Evolutionary conservation across 2,797 vertebrate genomes (phyloP).

Genomic region (Antennarius maculatus): DNA sequence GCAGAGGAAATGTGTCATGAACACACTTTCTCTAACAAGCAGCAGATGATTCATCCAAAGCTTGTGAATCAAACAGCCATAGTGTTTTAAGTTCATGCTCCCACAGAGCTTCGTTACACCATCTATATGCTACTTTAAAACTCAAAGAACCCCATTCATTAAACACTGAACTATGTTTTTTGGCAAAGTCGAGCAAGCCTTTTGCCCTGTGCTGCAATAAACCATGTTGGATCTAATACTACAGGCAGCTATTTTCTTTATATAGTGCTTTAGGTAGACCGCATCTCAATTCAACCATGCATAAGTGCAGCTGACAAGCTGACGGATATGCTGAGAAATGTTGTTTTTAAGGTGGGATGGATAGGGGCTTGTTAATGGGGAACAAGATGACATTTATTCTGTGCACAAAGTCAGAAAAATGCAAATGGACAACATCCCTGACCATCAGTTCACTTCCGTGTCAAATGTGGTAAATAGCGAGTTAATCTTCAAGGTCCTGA

Average conservation of each 20-base stretch:
- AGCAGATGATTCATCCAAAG: constrained; percentile 66
- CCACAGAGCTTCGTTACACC: constrained; percentile 50
- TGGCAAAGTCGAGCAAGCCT: constrained; percentile 43
- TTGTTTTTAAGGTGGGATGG: constrained; percentile 40
- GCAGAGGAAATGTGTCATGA: constrained; percentile 76
- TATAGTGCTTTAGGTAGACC: constrained; percentile 45
- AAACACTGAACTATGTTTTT: constrained; percentile 41
- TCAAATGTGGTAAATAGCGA: constrained; percentile 13
- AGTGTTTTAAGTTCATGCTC: constrained; percentile 52
- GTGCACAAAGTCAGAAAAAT: constrained; percentile 4
- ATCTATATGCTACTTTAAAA: constrained; percentile 50
- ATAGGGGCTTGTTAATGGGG: constrained; percentile 6
- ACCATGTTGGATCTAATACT: constrained; percentile 54
- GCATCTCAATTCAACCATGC: constrained; percentile 28
- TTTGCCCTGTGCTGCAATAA: constrained; percentile 48
- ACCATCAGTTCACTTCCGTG: constrained; percentile 6
- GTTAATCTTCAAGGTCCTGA: constrained; percentile 9
- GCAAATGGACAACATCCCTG: neutral
- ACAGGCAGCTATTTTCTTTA: constrained; percentile 52
- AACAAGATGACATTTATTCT: neutral
- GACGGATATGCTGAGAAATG: constrained; percentile 26
- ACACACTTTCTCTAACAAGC: constrained; percentile 68
- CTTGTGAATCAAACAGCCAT: constrained; percentile 61
- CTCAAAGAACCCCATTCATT: constrained; percentile 65
- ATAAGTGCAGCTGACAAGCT: constrained; percentile 29